phyloP scores from a whole-genome alignment of 2,113 vertebrate species.

The Nycticebus coucang region DNA sequence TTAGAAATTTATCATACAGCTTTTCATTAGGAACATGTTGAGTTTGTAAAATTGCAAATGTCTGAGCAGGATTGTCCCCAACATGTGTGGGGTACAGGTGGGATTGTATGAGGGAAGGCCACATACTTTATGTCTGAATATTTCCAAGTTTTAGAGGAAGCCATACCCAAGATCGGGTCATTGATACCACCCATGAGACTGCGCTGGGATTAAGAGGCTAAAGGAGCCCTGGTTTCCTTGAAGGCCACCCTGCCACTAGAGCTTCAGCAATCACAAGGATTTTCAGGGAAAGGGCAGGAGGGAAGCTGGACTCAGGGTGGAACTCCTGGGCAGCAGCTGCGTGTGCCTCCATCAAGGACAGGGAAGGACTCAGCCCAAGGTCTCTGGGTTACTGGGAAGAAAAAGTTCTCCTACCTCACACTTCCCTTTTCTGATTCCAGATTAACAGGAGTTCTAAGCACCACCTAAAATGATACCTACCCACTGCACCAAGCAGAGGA shows the following conservation, averaged over 20 bases:
- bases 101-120: background rate
- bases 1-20: background rate
- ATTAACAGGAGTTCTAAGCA: background rate
- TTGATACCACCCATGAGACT: background rate
- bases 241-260: background rate
- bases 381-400: background rate
- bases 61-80: background rate
- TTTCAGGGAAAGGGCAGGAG: background rate
- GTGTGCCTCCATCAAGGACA: background rate
- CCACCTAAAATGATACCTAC: background rate
- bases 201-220: background rate
- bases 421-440: background rate
- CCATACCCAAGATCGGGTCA: background rate
- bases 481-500: background rate
- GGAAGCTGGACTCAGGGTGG: background rate
- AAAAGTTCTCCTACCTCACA: background rate
- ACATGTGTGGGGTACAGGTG: background rate
- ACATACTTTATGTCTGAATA: background rate
- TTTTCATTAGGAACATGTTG: background rate
- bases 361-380: background rate
- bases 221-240: background rate
- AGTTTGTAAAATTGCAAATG: background rate
- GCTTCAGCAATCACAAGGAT: background rate
- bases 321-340: background rate
- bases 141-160: background rate